Conservation (phyloP, 2,888 invertebrate species). For the Acrocyrtus sp. region DNA sequence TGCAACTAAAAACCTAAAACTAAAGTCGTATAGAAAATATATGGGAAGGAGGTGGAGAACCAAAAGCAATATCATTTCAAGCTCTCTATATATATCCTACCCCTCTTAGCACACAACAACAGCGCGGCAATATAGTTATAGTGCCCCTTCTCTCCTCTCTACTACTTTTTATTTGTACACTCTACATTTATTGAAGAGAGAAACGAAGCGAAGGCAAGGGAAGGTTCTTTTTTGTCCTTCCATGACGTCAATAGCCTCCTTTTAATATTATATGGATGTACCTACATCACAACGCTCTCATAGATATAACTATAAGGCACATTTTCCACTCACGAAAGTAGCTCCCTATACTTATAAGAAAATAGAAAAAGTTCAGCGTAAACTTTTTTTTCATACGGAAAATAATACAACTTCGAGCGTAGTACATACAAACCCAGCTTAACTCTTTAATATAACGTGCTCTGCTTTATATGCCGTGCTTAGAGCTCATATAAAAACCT, state of each 20-base stretch:
- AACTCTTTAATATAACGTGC: slow-evolving; percentile 8
- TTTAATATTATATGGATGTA: slow-evolving; percentile 16
- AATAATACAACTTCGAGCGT: neutral
- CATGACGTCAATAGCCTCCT: slow-evolving; percentile 62
- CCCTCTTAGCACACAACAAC: neutral
- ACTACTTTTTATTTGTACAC: too few species aligned
- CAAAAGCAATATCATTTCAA: slow-evolving; percentile 30
- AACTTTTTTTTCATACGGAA: neutral
- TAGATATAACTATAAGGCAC: slow-evolving; percentile 5
- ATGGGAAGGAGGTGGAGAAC: neutral
- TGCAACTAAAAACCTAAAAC: too few species aligned
- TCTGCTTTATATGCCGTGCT: too few species aligned
- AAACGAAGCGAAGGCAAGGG: slow-evolving; percentile 52
- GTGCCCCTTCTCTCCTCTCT: too few species aligned
- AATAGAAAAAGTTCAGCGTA: too few species aligned
- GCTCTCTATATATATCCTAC: neutral
- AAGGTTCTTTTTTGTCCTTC: slow-evolving; percentile 63
- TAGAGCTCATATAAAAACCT: too few species aligned
- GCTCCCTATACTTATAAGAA: too few species aligned
- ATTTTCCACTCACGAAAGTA: too few species aligned
- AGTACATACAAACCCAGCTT: neutral
- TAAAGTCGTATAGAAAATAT: too few species aligned
- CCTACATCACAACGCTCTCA: slow-evolving; percentile 22
- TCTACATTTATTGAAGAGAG: slow-evolving; percentile 16
- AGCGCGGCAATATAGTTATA: too few species aligned